Evolutionary conservation across 2,797 vertebrate species (phyloP).

Genomic region (Benthosema pterotum): DNA sequence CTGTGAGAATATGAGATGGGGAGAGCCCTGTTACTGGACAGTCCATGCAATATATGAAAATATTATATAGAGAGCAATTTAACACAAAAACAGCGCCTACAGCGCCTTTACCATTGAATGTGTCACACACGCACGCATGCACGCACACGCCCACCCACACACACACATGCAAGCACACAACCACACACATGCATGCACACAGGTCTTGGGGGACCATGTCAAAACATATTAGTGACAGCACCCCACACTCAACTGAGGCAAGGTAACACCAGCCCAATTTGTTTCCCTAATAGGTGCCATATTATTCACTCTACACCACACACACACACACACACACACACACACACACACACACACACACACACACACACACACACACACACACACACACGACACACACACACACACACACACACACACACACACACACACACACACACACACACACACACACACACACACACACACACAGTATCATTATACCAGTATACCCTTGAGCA

Average conservation of each 20-base stretch:
- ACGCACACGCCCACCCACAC: constrained; percentile 14
- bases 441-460: constrained; percentile 40
- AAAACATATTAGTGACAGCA: constrained; percentile 74
- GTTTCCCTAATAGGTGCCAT: constrained; percentile 76
- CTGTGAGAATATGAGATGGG: no score
- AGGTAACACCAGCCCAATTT: constrained; percentile 72
- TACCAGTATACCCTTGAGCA: constrained; percentile 80
- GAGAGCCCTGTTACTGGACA: no score
- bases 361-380: constrained; percentile 39
- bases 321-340: constrained; percentile 23
- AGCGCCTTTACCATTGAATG: no score
- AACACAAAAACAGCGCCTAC: no score
- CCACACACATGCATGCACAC: constrained; percentile 32
- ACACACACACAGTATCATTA: constrained; percentile 60
- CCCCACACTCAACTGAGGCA: constrained; percentile 64
- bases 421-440: constrained; percentile 25
- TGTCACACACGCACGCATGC: not conserved
- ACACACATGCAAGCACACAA: constrained; percentile 27
- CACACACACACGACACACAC: constrained; percentile 44
- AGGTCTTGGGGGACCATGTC: constrained; percentile 73
- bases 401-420: constrained; percentile 54
- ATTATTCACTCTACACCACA: constrained; percentile 68
- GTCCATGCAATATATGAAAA: no score
- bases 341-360: constrained; percentile 31
- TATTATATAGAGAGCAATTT: no score